phyloP scores from a whole-genome alignment of 2,113 vertebrate genomes.

The Petrocephalus zakoni region DNA sequence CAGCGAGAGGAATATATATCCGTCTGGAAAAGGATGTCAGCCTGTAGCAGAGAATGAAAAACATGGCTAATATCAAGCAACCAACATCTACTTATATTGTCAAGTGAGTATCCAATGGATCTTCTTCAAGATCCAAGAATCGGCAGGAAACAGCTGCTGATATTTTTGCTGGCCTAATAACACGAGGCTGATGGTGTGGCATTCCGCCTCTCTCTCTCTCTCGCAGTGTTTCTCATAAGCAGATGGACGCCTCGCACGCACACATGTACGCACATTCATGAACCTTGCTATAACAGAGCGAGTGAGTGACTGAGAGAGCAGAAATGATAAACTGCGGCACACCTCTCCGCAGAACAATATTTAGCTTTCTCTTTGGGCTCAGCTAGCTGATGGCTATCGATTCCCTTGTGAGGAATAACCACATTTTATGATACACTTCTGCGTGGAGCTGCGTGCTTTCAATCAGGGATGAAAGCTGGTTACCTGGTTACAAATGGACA shows the following conservation, averaged over 20 bases:
- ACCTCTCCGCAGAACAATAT: constrained; percentile 42
- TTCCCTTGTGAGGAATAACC: constrained; percentile 62
- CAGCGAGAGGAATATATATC: neutral
- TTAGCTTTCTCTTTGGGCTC: constrained; percentile 42
- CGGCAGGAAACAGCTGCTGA: neutral
- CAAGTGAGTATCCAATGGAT: constrained; percentile 36
- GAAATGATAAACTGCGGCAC: neutral
- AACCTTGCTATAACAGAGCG: neutral
- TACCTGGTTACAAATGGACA: constrained; percentile 69
- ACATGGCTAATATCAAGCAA: neutral
- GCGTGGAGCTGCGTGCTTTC: constrained; percentile 59
- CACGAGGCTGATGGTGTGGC: neutral
- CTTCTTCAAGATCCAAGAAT: neutral
- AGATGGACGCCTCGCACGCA: neutral
- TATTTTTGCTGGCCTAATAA: neutral
- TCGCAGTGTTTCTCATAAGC: neutral
- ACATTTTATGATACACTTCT: constrained; percentile 66
- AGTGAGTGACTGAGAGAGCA: neutral
- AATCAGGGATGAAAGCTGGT: constrained; percentile 61
- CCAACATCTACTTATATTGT: constrained; percentile 32
- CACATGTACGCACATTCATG: neutral
- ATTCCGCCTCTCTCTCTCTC: neutral
- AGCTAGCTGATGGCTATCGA: constrained; percentile 62
- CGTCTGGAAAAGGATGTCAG: neutral
- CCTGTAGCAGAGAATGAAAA: neutral